Evolutionary conservation across 2,888 invertebrate genomes (phyloP), one percentile per base, ranked within the genome.

Genomic region (Tupiocoris notatus): DNA sequence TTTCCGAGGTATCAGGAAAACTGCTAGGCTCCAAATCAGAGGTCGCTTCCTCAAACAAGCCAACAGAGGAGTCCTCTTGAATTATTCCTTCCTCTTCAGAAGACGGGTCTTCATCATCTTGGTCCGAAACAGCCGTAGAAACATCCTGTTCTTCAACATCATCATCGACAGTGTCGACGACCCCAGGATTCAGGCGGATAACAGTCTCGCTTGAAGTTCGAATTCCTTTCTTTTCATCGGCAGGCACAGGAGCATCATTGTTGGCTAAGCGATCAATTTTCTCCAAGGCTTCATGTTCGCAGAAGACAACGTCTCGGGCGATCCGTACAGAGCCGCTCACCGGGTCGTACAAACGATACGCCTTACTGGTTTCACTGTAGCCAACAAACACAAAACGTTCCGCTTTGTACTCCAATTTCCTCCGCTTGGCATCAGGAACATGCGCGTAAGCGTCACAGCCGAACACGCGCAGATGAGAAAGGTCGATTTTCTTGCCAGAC

Each of bases 401-500:
- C 18, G 64, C 64, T 64, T 64, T 64, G 9, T 20, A 17, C 21
- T 64, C 22, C 64, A 64, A 64, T 23, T 64, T 64, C 7, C 17
- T 64, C 12, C 6, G 21, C 17, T 64, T 64, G 24, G 64, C 64
- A 23, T 64, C 64, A 22, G 64, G 64, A 12, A 64, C 64, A 23
- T 20, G 22, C 9, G 17, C 61, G 17, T 61, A 16, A n/a, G 61
- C 17, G 17, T 61, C 61, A n/a, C 61, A 61, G 7, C 61, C 61
- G 17, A 64, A 20, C 9, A 22, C 17, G 12, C 22, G 7, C 7
- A 22, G 17, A 17, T 64, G 17, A 21, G 22, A 66, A 17, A 66
- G 54, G 20, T 66, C 66, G 17, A 39, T 12, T 54, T 66, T 66
- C 66, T 66, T 66, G 18, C 25, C 56, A 17, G 39, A 66, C 66